Evolutionary conservation across 1,140 invertebrate species (phyloP), one percentile per base, ranked within the genome.

Genomic region (Magallana ariakensis): DNA sequence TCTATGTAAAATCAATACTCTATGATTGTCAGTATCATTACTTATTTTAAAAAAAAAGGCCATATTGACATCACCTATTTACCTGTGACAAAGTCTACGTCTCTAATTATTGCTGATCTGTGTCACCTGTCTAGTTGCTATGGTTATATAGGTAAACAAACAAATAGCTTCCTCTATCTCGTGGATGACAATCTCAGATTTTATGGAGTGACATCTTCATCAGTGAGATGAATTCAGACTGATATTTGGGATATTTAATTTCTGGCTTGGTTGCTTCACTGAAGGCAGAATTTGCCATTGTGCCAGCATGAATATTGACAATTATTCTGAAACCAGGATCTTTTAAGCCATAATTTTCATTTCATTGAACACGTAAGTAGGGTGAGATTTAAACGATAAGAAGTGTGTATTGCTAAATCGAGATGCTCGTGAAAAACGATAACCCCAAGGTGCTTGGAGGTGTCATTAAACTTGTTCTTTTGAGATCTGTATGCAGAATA

Each of bases 221-320:
- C 66, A 75, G 22, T 75, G 33, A 13, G 10, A 13, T 26, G 22
- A 75, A 13, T 19, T 19, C 66, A 75, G 22, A 26, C 66, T 2
- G 66, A 75, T 75, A 33, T 75, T 26, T 22, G 22, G 66, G 22
- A 75, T 22, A 75, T 75, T 75, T 75, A 75, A 75, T 75, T 75
- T 75, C 66, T 75, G 11, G 66, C 66, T 26, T 13, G 11, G 22
- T 75, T 26, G 66, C 19, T 26, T 75, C 22, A 75, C 66, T 26
- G 22, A 13, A 26, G 66, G 33, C 33, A 6, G 62, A 66, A 19
- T 66, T 66, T 75, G 22, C 33, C 66, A 75, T 75, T 75, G 9
- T 11, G 10, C 22, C 13, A 26, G 22, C 10, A 19, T 75, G 66
- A 33, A 10, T 33, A 7, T 26, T 75, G n/a, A 46, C 33, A 11